Conservation (phyloP, 2,888 invertebrate genomes). For the Stramonita haemastoma region DNA sequence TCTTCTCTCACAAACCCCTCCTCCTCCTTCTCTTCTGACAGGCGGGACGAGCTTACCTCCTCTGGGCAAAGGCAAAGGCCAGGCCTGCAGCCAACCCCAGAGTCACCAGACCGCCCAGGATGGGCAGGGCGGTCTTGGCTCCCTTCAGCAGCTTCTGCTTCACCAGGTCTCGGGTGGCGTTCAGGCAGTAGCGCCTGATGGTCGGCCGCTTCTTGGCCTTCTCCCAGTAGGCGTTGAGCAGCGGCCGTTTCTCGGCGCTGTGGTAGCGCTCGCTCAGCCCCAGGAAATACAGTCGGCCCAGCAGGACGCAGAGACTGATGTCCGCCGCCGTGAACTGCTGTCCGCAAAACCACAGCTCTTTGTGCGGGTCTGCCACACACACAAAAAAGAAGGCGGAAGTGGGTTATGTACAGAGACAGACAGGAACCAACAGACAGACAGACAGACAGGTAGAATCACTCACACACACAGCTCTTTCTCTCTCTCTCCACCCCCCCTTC, state of each 20-base stretch:
- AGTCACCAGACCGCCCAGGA: conserved; percentile 43
- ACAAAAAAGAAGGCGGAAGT: neutral
- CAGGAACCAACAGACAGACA: too few relatives aligned
- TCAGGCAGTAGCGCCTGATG: conserved; percentile 39
- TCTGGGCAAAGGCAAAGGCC: conserved; percentile 42
- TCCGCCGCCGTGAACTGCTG: conserved; percentile 64
- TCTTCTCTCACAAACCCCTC: too few relatives aligned
- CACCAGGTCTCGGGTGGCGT: neutral
- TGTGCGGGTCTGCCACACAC: conserved; percentile 47
- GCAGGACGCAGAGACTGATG: conserved; percentile 55
- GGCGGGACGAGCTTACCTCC: conserved; percentile 3
- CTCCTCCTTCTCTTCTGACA: too few relatives aligned
- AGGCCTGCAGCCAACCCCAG: conserved; percentile 45
- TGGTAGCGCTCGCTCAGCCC: conserved; percentile 51
- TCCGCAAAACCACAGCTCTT: conserved; percentile 62
- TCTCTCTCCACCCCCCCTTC: neutral
- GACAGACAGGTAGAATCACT: too few relatives aligned
- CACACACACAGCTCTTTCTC: neutral
- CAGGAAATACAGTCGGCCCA: conserved; percentile 56
- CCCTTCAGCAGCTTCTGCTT: conserved; percentile 36
- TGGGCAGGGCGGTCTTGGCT: conserved; percentile 40
- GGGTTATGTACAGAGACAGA: too few relatives aligned
- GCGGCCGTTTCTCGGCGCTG: conserved; percentile 55
- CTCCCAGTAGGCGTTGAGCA: conserved; percentile 54
- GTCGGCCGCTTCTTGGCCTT: conserved; percentile 44